Percentiles rank a stretch among this genome's conserved stretches.
These are phyloP conservation scores for Malacoraja senta DNA, from an alignment of 2,797 vertebrate species.

Conservation along the genomic window DNA sequence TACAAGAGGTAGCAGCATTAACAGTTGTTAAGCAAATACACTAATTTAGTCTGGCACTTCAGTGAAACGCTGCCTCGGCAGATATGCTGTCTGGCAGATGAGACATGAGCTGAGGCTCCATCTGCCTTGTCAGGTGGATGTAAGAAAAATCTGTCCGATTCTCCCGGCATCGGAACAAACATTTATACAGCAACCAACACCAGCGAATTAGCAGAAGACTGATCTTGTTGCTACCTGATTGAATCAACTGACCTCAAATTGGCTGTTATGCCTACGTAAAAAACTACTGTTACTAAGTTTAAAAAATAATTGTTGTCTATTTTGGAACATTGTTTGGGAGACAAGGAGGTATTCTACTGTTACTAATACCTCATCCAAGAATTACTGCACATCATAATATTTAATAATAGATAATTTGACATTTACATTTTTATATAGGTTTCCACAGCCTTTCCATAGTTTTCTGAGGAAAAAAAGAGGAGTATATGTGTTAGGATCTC, in stretches of 20 bases:
- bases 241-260: too few species aligned
- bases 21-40: background rate
- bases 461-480: background rate
- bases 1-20: conserved; percentile 18
- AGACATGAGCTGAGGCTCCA: background rate
- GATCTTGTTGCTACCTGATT: background rate
- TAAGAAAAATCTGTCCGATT: background rate
- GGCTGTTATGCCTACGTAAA: background rate
- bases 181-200: background rate
- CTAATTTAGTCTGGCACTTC: conserved; percentile 29
- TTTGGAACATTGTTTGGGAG: background rate
- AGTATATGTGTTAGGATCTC: background rate
- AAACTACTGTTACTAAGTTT: background rate
- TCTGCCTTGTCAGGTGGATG: conserved; percentile 29
- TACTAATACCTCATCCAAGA: background rate
- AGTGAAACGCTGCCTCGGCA: background rate
- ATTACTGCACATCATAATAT: background rate
- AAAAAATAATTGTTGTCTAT: background rate
- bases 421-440: background rate
- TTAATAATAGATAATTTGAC: background rate
- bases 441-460: background rate
- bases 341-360: background rate
- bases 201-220: background rate
- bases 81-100: conserved; percentile 23
- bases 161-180: background rate